Evolutionary conservation across 2,797 vertebrate species (phyloP), one percentile per base, ranked within the genome.

Genomic region (Oryzias sinensis): DNA sequence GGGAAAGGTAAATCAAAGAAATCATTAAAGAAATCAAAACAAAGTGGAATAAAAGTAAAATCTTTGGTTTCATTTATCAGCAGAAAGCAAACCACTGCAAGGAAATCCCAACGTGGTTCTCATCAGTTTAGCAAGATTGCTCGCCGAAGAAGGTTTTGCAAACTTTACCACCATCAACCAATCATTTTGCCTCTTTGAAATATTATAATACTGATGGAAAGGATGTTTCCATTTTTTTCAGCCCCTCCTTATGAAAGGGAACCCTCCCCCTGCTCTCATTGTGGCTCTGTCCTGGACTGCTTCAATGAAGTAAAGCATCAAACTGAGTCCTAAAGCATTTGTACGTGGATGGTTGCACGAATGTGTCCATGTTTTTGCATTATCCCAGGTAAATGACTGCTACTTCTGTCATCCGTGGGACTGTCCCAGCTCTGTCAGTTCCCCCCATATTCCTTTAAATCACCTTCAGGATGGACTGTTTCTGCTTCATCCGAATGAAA

Each of bases 21-120:
- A 14, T 42, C 25, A 49, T 20, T 55, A 43, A 64, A 58, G 17
- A 22, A 47, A 11, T 37, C 3, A 37, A 27, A 37, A 33, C 9
- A 33, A 33, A 33, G 8, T 8, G 7, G 8, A 37, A 37, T 37
- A 11, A 49, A 6, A 37, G 20, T 14, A 18, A 11, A 48, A 44
- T 14, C 29, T 5, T 33, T 6, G 43, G 20, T 57, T 46, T 48
- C 43, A 6, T 27, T 6, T 45, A 40, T 51, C 60, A 20, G 42
- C 49, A 45, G 79, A 87, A 53, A 77, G 66, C 4, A 69, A 48
- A 5, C 62, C 59, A n/a, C 75, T 92, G 47, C 66, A 56, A 3
- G 91, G 91, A 48, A 91, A 91, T 71, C 91, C 90, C 7, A 91
- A 91, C 1, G 85, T 91, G 53, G 70, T 91, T 57, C 89, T 91